These are phyloP conservation scores for Zaprionus inermis DNA, from an alignment of 1,140 invertebrate genomes.

Conservation along the genomic window DNA sequence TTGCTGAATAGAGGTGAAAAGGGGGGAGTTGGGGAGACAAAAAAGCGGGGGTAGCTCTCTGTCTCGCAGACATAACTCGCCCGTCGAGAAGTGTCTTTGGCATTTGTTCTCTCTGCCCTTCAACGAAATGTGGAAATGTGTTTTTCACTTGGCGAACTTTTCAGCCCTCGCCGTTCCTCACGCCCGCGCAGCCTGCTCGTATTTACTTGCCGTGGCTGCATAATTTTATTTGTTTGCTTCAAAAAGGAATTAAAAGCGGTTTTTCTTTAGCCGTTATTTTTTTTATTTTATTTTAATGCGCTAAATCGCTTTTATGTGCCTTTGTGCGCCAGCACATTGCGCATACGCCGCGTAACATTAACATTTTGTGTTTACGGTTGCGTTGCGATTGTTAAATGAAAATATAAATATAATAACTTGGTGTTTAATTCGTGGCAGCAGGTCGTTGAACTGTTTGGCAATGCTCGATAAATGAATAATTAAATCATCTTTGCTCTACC, in stretches of 20 bases:
- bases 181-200: constrained; percentile 37
- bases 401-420: constrained; percentile 38
- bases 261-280: constrained; percentile 55
- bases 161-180: neutral
- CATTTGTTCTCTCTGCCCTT: constrained; percentile 35
- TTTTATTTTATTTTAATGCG: constrained; percentile 41
- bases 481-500: no score
- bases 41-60: no score
- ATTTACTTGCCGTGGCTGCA: constrained; percentile 70
- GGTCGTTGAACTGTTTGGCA: constrained; percentile 7
- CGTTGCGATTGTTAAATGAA: constrained; percentile 33
- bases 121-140: constrained; percentile 68
- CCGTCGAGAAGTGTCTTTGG: constrained; percentile 48
- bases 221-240: constrained; percentile 82
- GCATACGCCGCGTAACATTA: constrained; percentile 40
- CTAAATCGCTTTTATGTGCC: constrained; percentile 74
- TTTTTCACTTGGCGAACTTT: constrained; percentile 64
- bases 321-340: constrained; percentile 23
- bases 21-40: neutral
- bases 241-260: constrained; percentile 79
- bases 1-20: neutral
- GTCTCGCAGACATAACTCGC: constrained; percentile 63
- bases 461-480: no score
- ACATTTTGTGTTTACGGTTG: constrained; percentile 6
- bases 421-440: constrained; percentile 26